Percentiles rank a stretch among this genome's conserved stretches.
phyloP scores from a whole-genome alignment of 2,888 invertebrate genomes.

The Cecidostiba fungosa region DNA sequence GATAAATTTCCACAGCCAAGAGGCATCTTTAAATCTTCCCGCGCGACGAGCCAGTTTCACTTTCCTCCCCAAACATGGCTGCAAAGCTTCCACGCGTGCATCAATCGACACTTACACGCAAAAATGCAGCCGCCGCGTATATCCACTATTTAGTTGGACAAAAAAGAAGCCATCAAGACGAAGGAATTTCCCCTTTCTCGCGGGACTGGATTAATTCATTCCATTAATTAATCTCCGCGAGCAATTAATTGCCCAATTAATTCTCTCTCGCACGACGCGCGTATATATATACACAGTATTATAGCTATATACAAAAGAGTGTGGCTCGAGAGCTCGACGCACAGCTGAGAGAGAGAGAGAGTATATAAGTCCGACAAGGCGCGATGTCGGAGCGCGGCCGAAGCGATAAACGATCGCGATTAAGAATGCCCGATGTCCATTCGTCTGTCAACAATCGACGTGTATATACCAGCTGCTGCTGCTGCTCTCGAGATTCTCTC shows the following conservation, averaged over 20 bases:
- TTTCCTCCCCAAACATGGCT: conserved; percentile 11
- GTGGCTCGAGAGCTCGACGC: not conserved
- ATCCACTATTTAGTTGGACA: not conserved
- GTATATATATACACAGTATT: not conserved
- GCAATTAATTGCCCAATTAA: conserved; percentile 56
- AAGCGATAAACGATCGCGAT: conserved; percentile 59
- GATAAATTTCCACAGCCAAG: not conserved
- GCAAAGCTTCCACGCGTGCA: not conserved
- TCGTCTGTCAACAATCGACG: conserved; percentile 62
- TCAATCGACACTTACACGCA: not conserved
- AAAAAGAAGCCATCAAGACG: not conserved
- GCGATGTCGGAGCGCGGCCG: conserved; percentile 3
- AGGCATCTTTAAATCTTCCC: conserved; percentile 32
- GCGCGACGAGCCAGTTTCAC: conserved; percentile 10
- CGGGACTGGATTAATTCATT: conserved; percentile 36
- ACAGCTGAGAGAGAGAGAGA: not conserved
- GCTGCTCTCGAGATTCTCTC: not conserved
- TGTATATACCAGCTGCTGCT: not conserved
- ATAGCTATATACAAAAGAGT: not conserved
- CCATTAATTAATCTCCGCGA: conserved; percentile 39
- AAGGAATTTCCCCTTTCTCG: not conserved
- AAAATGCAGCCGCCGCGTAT: not conserved
- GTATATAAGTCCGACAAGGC: conserved; percentile 39
- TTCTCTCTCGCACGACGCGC: not conserved
- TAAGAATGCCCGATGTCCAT: conserved; percentile 61